phyloP scores from a whole-genome alignment of 30 jellyfish, hydroid and myxozoan species.

The Euphysa ruthae region DNA sequence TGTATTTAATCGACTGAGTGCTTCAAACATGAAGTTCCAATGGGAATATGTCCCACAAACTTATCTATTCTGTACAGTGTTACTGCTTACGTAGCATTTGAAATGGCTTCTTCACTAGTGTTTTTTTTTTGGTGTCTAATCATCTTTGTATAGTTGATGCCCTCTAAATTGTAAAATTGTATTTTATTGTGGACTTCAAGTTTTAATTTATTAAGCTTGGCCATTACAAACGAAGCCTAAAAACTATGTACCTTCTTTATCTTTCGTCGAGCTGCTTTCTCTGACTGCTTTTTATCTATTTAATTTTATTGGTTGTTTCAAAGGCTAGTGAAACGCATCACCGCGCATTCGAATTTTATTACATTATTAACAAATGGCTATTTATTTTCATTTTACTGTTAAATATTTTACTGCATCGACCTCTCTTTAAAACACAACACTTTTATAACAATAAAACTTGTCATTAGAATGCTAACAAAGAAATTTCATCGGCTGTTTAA shows the following conservation, averaged over 20 bases:
- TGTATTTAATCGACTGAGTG: too few species aligned
- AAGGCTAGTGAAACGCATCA: too few species aligned
- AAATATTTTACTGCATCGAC: too few species aligned
- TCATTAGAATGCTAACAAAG: neutral
- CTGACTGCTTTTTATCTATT: too few species aligned
- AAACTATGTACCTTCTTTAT: too few species aligned
- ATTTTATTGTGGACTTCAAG: neutral
- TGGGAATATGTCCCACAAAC: conserved; percentile 2
- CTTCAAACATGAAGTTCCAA: neutral
- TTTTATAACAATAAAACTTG: conserved; percentile 11
- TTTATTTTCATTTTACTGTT: too few species aligned
- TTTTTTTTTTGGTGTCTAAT: neutral
- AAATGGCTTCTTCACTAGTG: neutral
- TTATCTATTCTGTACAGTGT: neutral
- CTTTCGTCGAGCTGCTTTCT: neutral
- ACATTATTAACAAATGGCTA: too few species aligned
- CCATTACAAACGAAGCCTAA: neutral
- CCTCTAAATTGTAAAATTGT: neutral
- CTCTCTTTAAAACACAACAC: neutral
- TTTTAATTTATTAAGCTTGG: neutral
- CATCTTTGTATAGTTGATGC: neutral
- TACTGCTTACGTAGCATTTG: neutral
- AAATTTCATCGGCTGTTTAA: neutral
- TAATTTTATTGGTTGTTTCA: too few species aligned
- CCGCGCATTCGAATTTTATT: too few species aligned